These are phyloP conservation scores for Lycocorax pyrrhopterus DNA, from an alignment of 2,113 vertebrate genomes.

Conservation along the genomic window DNA sequence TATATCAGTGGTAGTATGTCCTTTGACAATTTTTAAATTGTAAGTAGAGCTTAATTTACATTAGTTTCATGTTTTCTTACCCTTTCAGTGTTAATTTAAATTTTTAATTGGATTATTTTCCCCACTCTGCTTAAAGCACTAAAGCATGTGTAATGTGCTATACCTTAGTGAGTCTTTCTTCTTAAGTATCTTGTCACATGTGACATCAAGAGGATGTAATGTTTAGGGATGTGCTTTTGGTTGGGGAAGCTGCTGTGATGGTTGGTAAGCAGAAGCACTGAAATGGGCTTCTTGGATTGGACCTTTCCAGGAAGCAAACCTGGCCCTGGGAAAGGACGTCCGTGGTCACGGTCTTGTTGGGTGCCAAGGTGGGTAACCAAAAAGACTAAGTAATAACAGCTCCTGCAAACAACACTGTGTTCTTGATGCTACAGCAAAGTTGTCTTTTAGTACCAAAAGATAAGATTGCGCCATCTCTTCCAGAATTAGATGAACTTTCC, in stretches of 20 bases:
- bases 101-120: neutral
- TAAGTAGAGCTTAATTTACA: neutral
- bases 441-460: neutral
- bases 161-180: neutral
- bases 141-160: accelerated
- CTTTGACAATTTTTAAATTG: neutral
- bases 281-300: accelerated
- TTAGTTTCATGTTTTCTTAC: neutral
- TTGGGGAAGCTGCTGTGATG: neutral
- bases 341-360: accelerated
- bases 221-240: neutral
- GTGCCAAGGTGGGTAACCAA: neutral
- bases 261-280: neutral
- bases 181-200: accelerated
- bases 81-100: neutral
- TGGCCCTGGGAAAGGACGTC: neutral
- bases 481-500: neutral
- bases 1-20: neutral
- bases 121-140: neutral
- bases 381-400: accelerated
- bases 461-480: neutral
- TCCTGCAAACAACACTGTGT: neutral
- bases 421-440: neutral
- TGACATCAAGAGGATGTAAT: accelerated
- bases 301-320: neutral